These are phyloP conservation scores for Cololabis saira DNA, from an alignment of 2,113 vertebrate genomes.

Conservation along the genomic window DNA sequence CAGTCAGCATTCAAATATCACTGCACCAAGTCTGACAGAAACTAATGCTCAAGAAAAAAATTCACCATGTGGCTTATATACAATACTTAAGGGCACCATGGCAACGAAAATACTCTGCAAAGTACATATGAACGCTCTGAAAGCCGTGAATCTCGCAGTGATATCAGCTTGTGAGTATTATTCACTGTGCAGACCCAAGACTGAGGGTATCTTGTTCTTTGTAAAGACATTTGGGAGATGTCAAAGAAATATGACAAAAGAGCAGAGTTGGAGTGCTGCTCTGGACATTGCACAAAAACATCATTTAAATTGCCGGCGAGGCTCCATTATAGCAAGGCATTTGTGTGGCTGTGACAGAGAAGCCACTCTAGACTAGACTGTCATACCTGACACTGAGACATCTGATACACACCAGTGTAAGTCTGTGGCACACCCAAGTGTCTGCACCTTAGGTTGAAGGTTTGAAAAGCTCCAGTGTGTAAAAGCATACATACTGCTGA, in stretches of 20 bases:
- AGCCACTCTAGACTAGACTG: conserved; percentile 19
- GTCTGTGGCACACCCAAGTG: conserved; percentile 23
- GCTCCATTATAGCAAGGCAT: conserved; percentile 12
- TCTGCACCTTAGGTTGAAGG: conserved; percentile 21
- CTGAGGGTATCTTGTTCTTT: not conserved
- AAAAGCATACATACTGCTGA: conserved; percentile 15
- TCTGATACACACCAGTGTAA: conserved; percentile 25
- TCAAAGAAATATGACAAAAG: conserved; percentile 1
- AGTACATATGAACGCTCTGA: too few relatives aligned
- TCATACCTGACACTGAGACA: conserved; percentile 11
- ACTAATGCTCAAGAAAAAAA: too few relatives aligned
- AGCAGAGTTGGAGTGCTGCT: conserved; percentile 13
- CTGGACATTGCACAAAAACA: not conserved
- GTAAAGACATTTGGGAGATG: not conserved
- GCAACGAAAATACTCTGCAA: too few relatives aligned
- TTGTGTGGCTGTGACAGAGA: conserved; percentile 30
- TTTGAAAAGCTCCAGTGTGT: conserved; percentile 39
- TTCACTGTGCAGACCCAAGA: too few relatives aligned
- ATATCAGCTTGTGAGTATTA: too few relatives aligned
- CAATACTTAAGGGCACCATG: too few relatives aligned
- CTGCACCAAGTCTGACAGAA: too few relatives aligned
- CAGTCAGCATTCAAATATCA: too few relatives aligned
- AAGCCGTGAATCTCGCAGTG: too few relatives aligned
- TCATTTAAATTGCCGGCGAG: not conserved
- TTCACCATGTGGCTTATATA: too few relatives aligned